phyloP scores from a whole-genome alignment of 2,888 invertebrate genomes.

The Pediacus dermestoides region DNA sequence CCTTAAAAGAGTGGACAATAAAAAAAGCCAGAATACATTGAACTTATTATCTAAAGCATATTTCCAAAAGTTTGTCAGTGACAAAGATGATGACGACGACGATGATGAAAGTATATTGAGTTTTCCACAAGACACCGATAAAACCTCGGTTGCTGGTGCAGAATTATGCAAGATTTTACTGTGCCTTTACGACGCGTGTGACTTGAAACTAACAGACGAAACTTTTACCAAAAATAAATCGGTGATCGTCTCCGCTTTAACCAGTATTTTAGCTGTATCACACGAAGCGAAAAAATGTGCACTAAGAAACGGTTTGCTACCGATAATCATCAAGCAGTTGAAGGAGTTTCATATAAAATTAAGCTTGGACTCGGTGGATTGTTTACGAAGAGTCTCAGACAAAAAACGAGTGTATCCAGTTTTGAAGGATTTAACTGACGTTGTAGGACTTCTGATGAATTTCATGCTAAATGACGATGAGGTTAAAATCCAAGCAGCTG shows the following conservation, averaged over 20 bases:
- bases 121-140: conserved; percentile 21
- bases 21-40: conserved; percentile 19
- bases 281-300: conserved; percentile 51
- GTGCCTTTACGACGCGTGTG: conserved; percentile 49
- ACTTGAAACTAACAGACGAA: conserved; percentile 40
- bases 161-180: conserved; percentile 51
- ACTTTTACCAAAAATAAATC: conserved; percentile 42
- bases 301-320: conserved; percentile 45
- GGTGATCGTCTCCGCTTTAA: conserved; percentile 46
- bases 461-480: conserved; percentile 54
- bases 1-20: conserved; percentile 11
- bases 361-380: conserved; percentile 52
- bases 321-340: conserved; percentile 45
- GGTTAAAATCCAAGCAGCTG: conserved; percentile 57
- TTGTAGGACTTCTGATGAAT: conserved; percentile 58
- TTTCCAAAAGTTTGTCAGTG: conserved; percentile 30
- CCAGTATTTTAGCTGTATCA: conserved; percentile 51
- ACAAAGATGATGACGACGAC: conserved; percentile 12
- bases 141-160: conserved; percentile 42
- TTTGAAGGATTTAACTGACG: conserved; percentile 56
- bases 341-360: conserved; percentile 51
- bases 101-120: conserved; percentile 28
- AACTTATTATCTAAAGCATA: conserved; percentile 36
- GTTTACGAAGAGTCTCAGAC: conserved; percentile 45
- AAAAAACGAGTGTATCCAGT: conserved; percentile 51